A percentile compares a stretch with the other conserved stretches of the same genome.
phyloP scores from a whole-genome alignment of 2,113 vertebrate genomes.

The Pituophis catenifer region DNA sequence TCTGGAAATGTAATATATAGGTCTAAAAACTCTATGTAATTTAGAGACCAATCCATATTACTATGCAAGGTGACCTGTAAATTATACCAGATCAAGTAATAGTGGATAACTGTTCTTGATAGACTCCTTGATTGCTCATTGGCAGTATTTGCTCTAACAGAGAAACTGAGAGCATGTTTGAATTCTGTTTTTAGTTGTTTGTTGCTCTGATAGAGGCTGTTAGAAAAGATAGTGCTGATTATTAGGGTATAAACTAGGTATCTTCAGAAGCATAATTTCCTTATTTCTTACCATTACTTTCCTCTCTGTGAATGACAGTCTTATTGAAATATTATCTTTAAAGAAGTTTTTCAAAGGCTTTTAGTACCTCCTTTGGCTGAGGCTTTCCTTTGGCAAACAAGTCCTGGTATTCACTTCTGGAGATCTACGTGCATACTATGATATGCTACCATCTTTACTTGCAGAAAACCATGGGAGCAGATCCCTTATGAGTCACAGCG shows the following conservation, averaged over 20 bases:
- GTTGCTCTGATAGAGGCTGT: not conserved
- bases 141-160: not conserved
- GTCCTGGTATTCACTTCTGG: not conserved
- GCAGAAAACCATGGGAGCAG: constrained; percentile 69
- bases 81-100: not conserved
- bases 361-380: not conserved
- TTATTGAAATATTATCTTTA: not conserved
- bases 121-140: not conserved
- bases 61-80: not conserved
- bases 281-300: not conserved
- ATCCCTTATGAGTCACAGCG: constrained; percentile 61
- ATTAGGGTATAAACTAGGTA: not conserved
- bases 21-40: not conserved
- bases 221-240: not conserved
- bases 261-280: not conserved
- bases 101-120: not conserved
- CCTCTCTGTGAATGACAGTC: not conserved
- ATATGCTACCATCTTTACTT: constrained; percentile 39
- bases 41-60: not conserved
- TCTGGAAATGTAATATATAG: not conserved
- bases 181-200: not conserved
- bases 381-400: not conserved
- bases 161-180: not conserved
- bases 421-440: not conserved
- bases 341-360: not conserved